A percentile compares a stretch with the other conserved stretches of the same genome.
phyloP scores from a whole-genome alignment of 1,140 invertebrate genomes.

The Dendroctonus ponderosae region DNA sequence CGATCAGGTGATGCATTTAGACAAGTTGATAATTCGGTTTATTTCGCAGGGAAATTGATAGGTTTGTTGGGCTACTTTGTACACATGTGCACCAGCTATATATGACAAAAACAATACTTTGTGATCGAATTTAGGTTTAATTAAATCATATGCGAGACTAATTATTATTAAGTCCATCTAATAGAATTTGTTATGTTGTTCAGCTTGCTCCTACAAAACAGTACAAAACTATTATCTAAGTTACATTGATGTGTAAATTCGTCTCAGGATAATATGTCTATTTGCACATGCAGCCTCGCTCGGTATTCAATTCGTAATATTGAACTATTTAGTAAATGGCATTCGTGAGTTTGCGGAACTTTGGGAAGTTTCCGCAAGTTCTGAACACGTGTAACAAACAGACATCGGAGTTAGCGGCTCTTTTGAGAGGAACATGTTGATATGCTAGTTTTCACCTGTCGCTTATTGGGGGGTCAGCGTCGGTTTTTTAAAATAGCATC shows the following conservation, averaged over 20 bases:
- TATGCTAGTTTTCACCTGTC: conserved; percentile 43
- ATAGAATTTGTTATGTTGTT: too few relatives aligned
- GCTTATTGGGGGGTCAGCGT: conserved; percentile 39
- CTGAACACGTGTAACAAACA: conserved; percentile 34
- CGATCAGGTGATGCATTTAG: too few relatives aligned
- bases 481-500: conserved; percentile 41
- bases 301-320: conserved; percentile 33
- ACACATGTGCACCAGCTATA: too few relatives aligned
- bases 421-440: conserved; percentile 35
- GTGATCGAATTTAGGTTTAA: too few relatives aligned
- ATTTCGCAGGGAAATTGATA: too few relatives aligned
- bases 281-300: conserved; percentile 25
- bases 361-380: conserved; percentile 31
- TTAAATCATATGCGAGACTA: too few relatives aligned
- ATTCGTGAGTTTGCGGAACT: conserved; percentile 29
- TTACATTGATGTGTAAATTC: conserved; percentile 20
- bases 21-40: too few relatives aligned
- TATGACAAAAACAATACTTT: too few relatives aligned
- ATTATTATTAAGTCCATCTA: too few relatives aligned
- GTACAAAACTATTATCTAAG: neutral
- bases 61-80: too few relatives aligned
- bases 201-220: neutral
- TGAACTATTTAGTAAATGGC: conserved; percentile 36
- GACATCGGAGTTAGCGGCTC: conserved; percentile 29
- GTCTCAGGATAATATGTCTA: conserved; percentile 12